These are phyloP conservation scores for Artemisiospiza belli DNA, from an alignment of 2,113 vertebrate genomes.

Conservation along the genomic window DNA sequence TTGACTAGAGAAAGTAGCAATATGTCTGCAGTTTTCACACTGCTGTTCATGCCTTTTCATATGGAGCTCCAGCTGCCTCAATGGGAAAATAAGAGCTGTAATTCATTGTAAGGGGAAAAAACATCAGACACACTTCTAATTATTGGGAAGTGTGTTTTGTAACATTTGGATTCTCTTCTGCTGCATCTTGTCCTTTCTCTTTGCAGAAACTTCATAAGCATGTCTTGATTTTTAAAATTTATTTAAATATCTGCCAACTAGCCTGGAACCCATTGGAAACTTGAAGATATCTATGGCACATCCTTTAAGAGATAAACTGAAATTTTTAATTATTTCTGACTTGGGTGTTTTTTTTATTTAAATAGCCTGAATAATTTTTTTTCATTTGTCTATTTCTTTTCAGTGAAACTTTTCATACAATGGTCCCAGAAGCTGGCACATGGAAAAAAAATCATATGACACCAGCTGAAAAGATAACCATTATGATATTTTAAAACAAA, in stretches of 20 bases:
- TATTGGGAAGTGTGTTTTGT: not conserved
- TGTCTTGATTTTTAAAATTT: rapidly evolving
- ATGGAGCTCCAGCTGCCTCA: not conserved
- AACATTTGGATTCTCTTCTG: not conserved
- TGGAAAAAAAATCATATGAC: not conserved
- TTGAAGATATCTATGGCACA: not conserved
- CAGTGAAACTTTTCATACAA: not conserved
- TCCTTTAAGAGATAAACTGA: not conserved
- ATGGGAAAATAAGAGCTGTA: not conserved
- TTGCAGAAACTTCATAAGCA: not conserved
- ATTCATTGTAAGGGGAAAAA: not conserved
- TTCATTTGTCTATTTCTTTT: not conserved
- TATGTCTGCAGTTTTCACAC: not conserved
- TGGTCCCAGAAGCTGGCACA: rapidly evolving
- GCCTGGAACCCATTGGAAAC: not conserved
- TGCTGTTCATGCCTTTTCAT: not conserved
- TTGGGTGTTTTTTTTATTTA: not conserved
- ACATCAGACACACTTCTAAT: not conserved
- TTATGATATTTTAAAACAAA: not conserved
- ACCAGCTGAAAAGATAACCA: not conserved
- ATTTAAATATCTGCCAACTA: not conserved
- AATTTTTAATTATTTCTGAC: not conserved
- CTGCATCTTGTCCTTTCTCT: not conserved
- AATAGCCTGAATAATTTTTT: not conserved
- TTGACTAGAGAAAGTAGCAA: not conserved